phyloP scores from a whole-genome alignment of 2,888 invertebrate genomes.

The Hylaea fasciaria region DNA sequence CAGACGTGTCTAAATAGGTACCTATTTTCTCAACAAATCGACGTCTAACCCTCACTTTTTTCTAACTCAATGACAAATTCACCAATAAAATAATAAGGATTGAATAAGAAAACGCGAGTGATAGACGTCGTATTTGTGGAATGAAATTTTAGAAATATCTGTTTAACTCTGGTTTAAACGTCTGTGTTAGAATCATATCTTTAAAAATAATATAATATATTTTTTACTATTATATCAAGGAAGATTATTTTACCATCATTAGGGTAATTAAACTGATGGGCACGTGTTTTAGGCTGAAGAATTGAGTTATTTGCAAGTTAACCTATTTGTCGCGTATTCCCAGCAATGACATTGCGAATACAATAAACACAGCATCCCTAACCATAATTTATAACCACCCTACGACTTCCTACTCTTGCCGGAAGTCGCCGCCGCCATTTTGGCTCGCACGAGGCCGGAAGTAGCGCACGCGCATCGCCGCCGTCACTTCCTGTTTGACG shows the following conservation, averaged over 20 bases:
- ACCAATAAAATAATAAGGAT: too few species aligned
- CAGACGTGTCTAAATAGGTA: too few species aligned
- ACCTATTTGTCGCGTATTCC: conserved; percentile 16
- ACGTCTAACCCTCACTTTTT: too few species aligned
- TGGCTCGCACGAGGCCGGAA: conserved; percentile 82
- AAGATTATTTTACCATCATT: not conserved
- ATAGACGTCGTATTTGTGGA: too few species aligned
- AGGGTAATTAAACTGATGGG: not conserved
- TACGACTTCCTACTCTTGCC: conserved; percentile 62
- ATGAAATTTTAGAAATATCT: too few species aligned
- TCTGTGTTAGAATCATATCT: too few species aligned
- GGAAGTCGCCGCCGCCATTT: conserved; percentile 83
- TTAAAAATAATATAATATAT: too few species aligned
- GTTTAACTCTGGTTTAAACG: too few species aligned
- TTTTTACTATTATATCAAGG: too few species aligned
- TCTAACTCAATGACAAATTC: too few species aligned
- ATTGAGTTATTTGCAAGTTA: conserved; percentile 14
- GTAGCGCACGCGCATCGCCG: conserved; percentile 78
- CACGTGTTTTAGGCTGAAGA: not conserved
- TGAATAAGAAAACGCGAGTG: too few species aligned
- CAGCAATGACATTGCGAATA: conserved; percentile 65
- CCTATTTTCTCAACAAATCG: too few species aligned
- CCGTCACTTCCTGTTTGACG: conserved; percentile 72
- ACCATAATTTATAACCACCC: conserved; percentile 78
- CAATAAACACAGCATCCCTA: conserved; percentile 72